A percentile compares a stretch with the other conserved stretches of the same genome.
These are phyloP conservation scores for Cheirogaleus medius DNA, from an alignment of 2,113 vertebrate genomes.

Conservation along the genomic window DNA sequence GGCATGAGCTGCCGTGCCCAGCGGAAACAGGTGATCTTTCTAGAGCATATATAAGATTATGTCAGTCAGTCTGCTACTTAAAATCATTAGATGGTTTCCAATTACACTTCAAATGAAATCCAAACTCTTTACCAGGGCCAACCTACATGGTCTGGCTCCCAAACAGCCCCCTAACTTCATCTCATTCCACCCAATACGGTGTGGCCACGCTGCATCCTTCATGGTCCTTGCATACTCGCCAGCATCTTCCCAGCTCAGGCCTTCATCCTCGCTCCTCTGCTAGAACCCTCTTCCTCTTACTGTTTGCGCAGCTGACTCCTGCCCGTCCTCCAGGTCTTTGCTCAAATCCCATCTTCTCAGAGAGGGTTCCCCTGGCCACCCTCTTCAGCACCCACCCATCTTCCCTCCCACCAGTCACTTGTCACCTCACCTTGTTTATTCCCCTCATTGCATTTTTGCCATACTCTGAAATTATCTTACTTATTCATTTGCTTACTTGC, in stretches of 20 bases:
- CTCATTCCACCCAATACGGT: not conserved
- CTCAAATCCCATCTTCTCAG: not conserved
- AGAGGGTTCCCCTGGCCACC: not conserved
- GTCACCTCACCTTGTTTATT: not conserved
- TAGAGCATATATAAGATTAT: not conserved
- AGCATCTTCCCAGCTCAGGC: not conserved
- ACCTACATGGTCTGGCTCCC: not conserved
- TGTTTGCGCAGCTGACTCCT: not conserved
- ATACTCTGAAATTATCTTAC: not conserved
- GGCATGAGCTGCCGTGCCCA: too few relatives aligned
- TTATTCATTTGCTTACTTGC: not conserved
- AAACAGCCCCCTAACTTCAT: not conserved
- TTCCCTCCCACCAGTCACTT: not conserved
- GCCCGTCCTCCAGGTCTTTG: not conserved
- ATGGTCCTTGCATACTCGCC: not conserved
- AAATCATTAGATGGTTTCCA: not conserved
- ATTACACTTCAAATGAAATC: not conserved
- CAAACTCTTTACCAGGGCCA: not conserved
- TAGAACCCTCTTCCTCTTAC: not conserved
- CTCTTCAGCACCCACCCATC: not conserved
- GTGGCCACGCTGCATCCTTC: not conserved
- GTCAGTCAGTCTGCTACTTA: not conserved
- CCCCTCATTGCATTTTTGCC: not conserved
- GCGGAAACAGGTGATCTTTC: not conserved
- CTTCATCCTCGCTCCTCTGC: not conserved